Conservation (phyloP, 23 tunicate genomes). For the Styela clava region DNA sequence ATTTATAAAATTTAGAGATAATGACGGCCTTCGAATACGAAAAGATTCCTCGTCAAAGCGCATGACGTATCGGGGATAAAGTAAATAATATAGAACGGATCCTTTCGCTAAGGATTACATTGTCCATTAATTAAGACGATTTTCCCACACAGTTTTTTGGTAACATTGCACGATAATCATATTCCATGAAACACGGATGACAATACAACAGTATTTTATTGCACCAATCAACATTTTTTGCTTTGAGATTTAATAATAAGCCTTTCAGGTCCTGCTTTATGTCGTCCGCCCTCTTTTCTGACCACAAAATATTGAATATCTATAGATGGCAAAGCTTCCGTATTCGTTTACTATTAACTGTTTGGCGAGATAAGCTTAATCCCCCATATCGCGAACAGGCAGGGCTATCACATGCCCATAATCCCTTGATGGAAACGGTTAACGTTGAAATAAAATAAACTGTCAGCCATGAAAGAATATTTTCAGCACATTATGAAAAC, state of each 20-base stretch:
- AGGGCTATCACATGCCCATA: conserved; percentile 18
- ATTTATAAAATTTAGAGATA: not conserved
- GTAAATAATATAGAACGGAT: not conserved
- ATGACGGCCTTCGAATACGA: not conserved
- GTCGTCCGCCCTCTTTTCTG: not conserved
- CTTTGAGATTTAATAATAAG: too few relatives aligned
- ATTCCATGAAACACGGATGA: not conserved
- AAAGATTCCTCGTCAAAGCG: not conserved
- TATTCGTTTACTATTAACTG: not conserved
- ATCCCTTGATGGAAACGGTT: conserved; percentile 27
- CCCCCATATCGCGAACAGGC: conserved; percentile 2
- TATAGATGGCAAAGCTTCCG: too few relatives aligned
- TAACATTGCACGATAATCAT: conserved; percentile 32
- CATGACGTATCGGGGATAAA: not conserved
- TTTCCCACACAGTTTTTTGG: conserved; percentile 18
- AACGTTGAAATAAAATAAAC: conserved; percentile 8
- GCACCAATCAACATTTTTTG: not conserved
- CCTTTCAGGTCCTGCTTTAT: not conserved
- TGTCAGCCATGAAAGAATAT: not conserved
- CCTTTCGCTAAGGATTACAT: not conserved
- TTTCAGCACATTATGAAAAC: not conserved
- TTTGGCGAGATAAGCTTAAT: conserved; percentile 23
- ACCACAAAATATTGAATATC: not conserved
- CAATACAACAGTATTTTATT: not conserved
- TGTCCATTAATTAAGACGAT: conserved; percentile 17